Evolutionary conservation across 2,797 vertebrate species (phyloP).

Genomic region (Orientallactaga sibirica): DNA sequence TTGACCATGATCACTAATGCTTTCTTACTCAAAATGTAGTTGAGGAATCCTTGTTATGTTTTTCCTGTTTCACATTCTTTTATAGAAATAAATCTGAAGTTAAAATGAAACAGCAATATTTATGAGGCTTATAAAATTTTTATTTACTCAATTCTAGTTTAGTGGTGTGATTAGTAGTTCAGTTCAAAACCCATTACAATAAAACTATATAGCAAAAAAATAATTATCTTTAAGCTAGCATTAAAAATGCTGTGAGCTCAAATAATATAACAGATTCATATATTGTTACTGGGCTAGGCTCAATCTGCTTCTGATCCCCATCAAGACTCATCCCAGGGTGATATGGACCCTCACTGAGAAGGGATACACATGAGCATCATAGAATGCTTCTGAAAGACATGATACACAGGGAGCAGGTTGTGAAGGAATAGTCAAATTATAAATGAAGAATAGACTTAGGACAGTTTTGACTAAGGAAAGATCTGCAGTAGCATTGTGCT

Average conservation of each 20-base stretch:
- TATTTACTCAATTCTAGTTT: neutral
- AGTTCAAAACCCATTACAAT: slow-evolving; percentile 25
- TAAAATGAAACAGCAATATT: slow-evolving; percentile 46
- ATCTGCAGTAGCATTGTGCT: neutral
- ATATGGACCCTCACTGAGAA: neutral
- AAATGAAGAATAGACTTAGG: neutral
- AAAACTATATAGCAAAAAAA: slow-evolving; percentile 37
- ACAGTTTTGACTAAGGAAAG: neutral
- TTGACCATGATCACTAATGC: neutral
- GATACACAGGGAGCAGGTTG: neutral
- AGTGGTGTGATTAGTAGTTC: slow-evolving; percentile 5
- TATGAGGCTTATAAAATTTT: slow-evolving; percentile 12
- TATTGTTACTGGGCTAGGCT: neutral
- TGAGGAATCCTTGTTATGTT: neutral
- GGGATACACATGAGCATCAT: neutral
- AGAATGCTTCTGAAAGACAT: neutral
- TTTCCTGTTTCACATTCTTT: slow-evolving; percentile 6
- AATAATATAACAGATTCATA: neutral
- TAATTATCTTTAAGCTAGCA: slow-evolving; percentile 40
- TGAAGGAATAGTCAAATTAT: neutral
- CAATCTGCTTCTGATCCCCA: neutral
- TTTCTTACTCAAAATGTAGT: slow-evolving; percentile 14
- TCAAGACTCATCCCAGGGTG: neutral
- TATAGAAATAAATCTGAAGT: slow-evolving; percentile 27
- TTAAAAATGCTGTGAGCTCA: slow-evolving; percentile 31